Conservation (phyloP, 2,797 vertebrate genomes). For the Falco cherrug region DNA sequence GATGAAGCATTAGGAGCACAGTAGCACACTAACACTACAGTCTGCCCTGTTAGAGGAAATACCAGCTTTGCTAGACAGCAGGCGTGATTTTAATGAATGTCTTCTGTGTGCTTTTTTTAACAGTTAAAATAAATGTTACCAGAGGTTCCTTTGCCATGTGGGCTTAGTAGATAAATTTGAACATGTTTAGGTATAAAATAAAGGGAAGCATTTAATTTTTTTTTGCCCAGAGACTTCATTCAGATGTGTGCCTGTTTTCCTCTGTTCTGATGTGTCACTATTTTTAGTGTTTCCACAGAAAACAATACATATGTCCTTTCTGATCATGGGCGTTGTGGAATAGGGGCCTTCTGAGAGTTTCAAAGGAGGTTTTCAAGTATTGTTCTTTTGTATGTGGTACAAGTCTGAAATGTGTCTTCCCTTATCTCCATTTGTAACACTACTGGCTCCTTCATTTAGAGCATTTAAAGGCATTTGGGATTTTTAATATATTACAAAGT, state of each 20-base stretch:
- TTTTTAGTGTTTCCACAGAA: not conserved
- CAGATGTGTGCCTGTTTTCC: not conserved
- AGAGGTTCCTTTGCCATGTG: not conserved
- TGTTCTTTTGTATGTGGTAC: not conserved
- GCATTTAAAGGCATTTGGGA: not conserved
- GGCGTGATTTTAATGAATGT: not conserved
- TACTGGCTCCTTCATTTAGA: not conserved
- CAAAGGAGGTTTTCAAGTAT: not conserved
- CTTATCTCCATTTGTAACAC: not conserved
- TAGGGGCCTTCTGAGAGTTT: not conserved
- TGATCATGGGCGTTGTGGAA: not conserved
- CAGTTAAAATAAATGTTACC: constrained; percentile 10
- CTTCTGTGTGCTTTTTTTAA: constrained; percentile 28
- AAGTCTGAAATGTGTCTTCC: not conserved
- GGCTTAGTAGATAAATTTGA: not conserved
- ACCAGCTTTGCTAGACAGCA: not conserved
- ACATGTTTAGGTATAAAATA: not conserved
- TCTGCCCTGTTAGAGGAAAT: not conserved
- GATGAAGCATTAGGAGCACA: not conserved
- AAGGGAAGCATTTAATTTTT: constrained; percentile 19
- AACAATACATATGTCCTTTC: fast-evolving
- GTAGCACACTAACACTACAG: not conserved
- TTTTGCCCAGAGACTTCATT: not conserved
- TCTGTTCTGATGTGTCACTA: not conserved
- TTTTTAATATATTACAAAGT: not conserved